Evolutionary conservation across 2,888 invertebrate genomes (phyloP).

Genomic region (Blomia tropicalis): DNA sequence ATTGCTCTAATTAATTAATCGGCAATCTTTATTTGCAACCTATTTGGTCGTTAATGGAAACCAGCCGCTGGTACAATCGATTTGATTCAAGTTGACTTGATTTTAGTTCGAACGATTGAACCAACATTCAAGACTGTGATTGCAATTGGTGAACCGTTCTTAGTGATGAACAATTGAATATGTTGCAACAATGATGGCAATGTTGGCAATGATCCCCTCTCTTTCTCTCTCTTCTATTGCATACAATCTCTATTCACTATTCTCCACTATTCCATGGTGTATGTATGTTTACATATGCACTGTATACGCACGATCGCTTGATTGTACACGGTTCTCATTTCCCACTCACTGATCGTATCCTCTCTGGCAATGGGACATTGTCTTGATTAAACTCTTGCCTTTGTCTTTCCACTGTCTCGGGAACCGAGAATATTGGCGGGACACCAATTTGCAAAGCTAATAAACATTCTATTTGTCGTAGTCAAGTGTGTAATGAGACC

Average conservation of each 20-base stretch:
- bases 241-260: no score
- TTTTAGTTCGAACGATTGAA: not conserved
- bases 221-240: not conserved
- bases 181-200: not conserved
- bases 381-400: no score
- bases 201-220: not conserved
- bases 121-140: not conserved
- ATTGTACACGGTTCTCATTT: no score
- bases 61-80: no score
- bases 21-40: conserved; percentile 10
- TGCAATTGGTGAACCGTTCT: not conserved
- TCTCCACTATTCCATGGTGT: no score
- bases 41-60: not conserved
- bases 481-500: not conserved
- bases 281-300: no score
- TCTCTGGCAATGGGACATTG: no score
- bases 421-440: no score
- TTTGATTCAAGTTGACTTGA: not conserved
- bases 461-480: conserved; percentile 4
- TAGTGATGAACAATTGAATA: not conserved
- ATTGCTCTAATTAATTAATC: conserved; percentile 13
- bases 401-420: no score
- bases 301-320: no score
- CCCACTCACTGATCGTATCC: no score
- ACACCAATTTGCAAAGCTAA: conserved; percentile 12